phyloP scores from a whole-genome alignment of 2,797 vertebrate genomes.

The Chelidonichthys spinosus region DNA sequence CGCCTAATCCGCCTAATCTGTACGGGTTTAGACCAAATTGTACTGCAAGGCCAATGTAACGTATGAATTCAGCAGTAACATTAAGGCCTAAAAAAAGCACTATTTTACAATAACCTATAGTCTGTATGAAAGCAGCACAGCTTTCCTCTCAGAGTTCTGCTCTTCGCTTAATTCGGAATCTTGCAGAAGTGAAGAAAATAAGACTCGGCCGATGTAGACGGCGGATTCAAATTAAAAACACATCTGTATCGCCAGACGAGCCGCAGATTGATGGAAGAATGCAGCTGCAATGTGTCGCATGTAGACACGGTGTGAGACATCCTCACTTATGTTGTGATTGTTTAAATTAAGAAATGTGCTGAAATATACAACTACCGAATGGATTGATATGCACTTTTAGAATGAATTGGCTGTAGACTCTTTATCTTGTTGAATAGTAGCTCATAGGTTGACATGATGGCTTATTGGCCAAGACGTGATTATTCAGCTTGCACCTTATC shows the following conservation, averaged over 20 bases:
- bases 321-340: background rate
- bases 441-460: slow-evolving; percentile 3
- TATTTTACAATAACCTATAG: background rate
- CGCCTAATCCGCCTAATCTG: too few relatives aligned
- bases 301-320: background rate
- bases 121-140: background rate
- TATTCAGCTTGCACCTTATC: background rate
- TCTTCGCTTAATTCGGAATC: background rate
- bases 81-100: background rate
- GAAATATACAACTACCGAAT: too few relatives aligned
- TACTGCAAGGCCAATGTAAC: too few relatives aligned
- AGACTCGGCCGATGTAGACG: background rate
- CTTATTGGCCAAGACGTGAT: background rate
- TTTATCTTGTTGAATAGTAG: background rate
- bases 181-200: background rate
- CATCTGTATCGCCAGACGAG: background rate
- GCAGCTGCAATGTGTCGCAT: background rate
- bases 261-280: background rate
- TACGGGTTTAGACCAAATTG: too few relatives aligned
- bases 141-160: background rate
- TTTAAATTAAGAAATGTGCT: background rate
- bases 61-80: too few relatives aligned
- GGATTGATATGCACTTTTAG: too few relatives aligned
- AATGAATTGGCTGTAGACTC: too few relatives aligned
- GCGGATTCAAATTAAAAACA: background rate